Percentiles rank a stretch among this genome's conserved stretches.
Conservation (phyloP, 92 coral and sea anemone genomes). For the Phenganax stokvisi region DNA sequence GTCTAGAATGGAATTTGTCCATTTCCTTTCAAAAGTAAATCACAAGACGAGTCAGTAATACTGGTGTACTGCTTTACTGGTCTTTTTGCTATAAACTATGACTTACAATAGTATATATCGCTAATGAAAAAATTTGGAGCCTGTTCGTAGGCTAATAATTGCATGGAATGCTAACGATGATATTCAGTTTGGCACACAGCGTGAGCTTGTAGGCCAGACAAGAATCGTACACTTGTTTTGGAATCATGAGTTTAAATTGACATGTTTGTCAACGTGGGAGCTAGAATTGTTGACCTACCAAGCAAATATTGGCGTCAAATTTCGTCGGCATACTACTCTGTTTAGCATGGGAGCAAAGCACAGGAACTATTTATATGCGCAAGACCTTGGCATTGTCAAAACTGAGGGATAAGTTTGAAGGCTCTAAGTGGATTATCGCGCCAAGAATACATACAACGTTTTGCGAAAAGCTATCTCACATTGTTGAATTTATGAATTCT, state of each 20-base stretch:
- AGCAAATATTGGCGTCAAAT: neutral
- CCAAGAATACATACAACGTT: neutral
- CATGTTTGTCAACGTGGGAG: conserved; percentile 24
- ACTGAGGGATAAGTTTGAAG: neutral
- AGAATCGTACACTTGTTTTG: too few relatives aligned
- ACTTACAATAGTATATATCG: too few relatives aligned
- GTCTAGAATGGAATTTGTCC: too few relatives aligned
- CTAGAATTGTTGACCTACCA: conserved; percentile 11
- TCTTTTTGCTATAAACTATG: too few relatives aligned
- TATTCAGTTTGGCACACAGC: neutral
- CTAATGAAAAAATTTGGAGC: neutral
- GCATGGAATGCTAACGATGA: neutral
- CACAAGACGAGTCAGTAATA: too few relatives aligned
- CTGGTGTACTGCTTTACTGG: too few relatives aligned
- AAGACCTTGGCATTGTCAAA: conserved; percentile 16
- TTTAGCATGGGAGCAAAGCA: neutral
- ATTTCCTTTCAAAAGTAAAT: too few relatives aligned
- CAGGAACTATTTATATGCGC: neutral
- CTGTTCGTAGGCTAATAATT: neutral
- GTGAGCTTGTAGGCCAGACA: neutral
- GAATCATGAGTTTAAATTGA: neutral
- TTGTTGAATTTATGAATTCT: too few relatives aligned
- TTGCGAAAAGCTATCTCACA: neutral
- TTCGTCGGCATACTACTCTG: neutral
- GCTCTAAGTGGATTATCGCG: neutral